Evolutionary conservation across 1,140 invertebrate genomes (phyloP).

Genomic region (Drosophila seguyi): DNA sequence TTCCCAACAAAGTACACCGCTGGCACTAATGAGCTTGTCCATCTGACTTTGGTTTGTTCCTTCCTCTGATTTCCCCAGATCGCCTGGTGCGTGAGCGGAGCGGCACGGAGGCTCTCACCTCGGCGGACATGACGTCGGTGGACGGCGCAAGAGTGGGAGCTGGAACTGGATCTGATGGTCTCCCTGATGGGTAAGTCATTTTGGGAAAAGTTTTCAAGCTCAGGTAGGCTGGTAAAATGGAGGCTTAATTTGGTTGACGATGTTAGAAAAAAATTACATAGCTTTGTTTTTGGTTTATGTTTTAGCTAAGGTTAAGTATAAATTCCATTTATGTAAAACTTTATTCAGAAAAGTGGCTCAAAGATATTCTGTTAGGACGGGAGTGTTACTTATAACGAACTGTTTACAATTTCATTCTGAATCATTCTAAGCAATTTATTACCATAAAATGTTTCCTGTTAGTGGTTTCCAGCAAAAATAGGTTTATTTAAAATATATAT

Average conservation of each 20-base stretch:
- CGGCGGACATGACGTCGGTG: slow-evolving; percentile 78
- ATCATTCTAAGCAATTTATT: too few species aligned
- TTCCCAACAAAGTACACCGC: not conserved
- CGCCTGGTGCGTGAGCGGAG: slow-evolving; percentile 80
- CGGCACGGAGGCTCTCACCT: slow-evolving; percentile 81
- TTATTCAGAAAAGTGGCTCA: too few species aligned
- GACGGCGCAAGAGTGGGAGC: slow-evolving; percentile 28
- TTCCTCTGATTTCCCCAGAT: slow-evolving; percentile 46
- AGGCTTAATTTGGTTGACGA: not conserved
- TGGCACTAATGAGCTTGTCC: slow-evolving; percentile 19
- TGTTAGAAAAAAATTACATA: not conserved
- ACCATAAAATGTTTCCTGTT: too few species aligned
- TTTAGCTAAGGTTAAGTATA: not conserved
- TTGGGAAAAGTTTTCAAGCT: slow-evolving; percentile 44
- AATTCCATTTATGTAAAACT: not conserved
- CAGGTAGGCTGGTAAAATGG: not conserved
- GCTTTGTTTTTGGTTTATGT: not conserved
- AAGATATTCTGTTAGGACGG: too few species aligned
- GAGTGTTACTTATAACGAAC: too few species aligned
- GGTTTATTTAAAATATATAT: too few species aligned
- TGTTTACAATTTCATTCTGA: too few species aligned
- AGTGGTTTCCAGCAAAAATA: too few species aligned
- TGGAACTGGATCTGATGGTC: slow-evolving; percentile 38
- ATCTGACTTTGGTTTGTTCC: slow-evolving; percentile 7
- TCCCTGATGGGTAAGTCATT: slow-evolving; percentile 72